These are phyloP conservation scores for Sebastes umbrosus DNA, from an alignment of 2,797 vertebrate genomes.

Conservation along the genomic window DNA sequence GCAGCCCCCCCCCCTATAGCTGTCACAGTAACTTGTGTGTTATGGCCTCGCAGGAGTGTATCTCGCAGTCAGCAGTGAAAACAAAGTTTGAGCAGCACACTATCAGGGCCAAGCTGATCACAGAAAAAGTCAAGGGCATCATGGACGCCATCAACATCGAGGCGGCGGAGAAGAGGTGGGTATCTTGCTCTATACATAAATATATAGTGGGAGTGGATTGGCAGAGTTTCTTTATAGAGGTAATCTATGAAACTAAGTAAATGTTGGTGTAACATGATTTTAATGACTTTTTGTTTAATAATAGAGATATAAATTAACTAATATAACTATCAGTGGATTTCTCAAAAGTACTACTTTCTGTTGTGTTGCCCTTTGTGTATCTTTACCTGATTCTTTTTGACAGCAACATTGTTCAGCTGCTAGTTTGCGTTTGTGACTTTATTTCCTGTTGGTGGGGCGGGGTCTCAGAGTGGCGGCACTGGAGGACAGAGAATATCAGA, in stretches of 20 bases:
- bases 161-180: conserved; percentile 97
- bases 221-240: background rate
- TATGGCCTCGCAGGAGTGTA: conserved; percentile 99
- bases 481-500: conserved; percentile 91
- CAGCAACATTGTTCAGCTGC: background rate
- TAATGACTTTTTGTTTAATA: background rate
- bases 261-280: background rate
- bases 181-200: background rate
- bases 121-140: conserved; percentile 95
- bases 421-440: conserved; percentile 24
- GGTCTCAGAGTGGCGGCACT: conserved; percentile 85
- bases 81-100: conserved; percentile 99
- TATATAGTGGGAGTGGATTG: background rate
- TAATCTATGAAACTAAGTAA: background rate
- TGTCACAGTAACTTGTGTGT: conserved; percentile 93
- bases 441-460: conserved; percentile 23
- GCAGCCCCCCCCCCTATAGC: conserved; percentile 73
- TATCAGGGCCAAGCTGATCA: conserved; percentile 99
- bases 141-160: conserved; percentile 97
- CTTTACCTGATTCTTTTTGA: background rate
- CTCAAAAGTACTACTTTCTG: background rate
- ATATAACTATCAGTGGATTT: background rate
- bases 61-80: conserved; percentile 99
- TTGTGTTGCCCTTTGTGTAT: background rate
- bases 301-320: background rate